These are phyloP conservation scores for Rhinolophus sinicus DNA, from an alignment of 2,113 vertebrate genomes.

Conservation along the genomic window DNA sequence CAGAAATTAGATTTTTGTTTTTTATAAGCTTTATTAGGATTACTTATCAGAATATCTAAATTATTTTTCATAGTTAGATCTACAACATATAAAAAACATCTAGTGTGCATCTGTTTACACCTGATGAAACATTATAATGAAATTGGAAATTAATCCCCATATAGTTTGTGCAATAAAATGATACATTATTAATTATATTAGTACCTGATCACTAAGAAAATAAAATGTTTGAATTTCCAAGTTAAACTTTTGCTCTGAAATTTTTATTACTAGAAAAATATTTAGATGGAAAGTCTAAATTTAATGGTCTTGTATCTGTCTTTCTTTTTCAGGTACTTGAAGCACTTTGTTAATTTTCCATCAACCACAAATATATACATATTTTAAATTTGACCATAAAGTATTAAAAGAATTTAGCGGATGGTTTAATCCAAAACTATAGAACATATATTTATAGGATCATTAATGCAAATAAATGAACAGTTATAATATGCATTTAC, in stretches of 20 bases:
- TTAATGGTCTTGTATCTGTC: not conserved
- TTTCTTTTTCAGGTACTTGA: not conserved
- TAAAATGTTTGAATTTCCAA: conserved; percentile 68
- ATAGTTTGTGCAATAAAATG: conserved; percentile 29
- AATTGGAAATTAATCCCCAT: conserved; percentile 67
- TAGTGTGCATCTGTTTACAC: conserved; percentile 53
- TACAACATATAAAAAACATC: not conserved
- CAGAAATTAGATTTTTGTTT: conserved; percentile 49
- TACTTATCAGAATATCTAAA: conserved; percentile 34
- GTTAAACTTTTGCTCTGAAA: conserved; percentile 49
- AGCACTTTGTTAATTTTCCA: not conserved
- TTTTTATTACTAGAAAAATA: conserved; percentile 23
- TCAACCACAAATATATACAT: not conserved
- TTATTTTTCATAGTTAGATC: conserved; percentile 8
- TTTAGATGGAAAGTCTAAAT: not conserved
- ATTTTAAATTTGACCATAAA: not conserved
- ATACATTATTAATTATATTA: conserved; percentile 73
- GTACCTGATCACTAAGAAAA: conserved; percentile 31
- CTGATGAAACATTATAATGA: conserved; percentile 52
- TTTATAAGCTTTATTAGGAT: conserved; percentile 50
- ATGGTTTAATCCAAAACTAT: not conserved
- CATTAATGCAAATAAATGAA: not conserved
- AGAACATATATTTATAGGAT: not conserved
- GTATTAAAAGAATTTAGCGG: not conserved
- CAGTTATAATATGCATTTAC: not conserved